phyloP scores from a whole-genome alignment of 2,888 invertebrate genomes.

The Hedya salicella region DNA sequence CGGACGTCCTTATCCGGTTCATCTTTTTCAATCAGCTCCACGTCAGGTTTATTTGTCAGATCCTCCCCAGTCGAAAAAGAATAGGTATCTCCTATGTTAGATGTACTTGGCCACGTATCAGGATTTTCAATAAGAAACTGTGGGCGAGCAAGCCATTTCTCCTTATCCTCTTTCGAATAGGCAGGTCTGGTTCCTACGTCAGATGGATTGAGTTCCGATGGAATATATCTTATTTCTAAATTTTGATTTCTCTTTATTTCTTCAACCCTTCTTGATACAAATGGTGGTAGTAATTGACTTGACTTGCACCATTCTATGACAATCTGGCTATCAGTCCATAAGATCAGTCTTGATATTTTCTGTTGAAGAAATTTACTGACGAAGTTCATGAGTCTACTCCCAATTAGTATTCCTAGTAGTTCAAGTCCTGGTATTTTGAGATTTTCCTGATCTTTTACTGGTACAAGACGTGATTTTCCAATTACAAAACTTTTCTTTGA shows the following conservation, averaged over 20 bases:
- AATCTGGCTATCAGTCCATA: constrained; percentile 34
- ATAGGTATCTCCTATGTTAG: too few relatives aligned
- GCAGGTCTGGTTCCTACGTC: background rate
- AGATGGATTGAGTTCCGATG: background rate
- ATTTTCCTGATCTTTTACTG: background rate
- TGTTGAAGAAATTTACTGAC: background rate
- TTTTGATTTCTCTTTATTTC: constrained; percentile 13
- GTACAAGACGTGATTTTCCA: background rate
- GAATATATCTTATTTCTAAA: background rate
- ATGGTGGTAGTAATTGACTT: constrained; percentile 23
- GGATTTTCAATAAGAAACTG: too few relatives aligned
- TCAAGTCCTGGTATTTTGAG: constrained; percentile 28
- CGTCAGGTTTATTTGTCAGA: too few relatives aligned
- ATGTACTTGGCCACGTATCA: too few relatives aligned
- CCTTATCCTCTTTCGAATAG: background rate
- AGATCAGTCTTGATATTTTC: background rate
- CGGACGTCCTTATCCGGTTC: too few relatives aligned
- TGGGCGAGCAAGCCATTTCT: background rate
- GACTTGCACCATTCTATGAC: constrained; percentile 27
- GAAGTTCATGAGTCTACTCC: background rate
- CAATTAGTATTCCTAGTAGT: constrained; percentile 11
- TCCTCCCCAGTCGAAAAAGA: too few relatives aligned
- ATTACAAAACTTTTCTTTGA: too few relatives aligned
- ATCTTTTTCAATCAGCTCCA: too few relatives aligned
- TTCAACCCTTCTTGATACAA: constrained; percentile 24